Evolutionary conservation across 1,140 invertebrate genomes (phyloP).

Genomic region (Anoplophora glabripennis): DNA sequence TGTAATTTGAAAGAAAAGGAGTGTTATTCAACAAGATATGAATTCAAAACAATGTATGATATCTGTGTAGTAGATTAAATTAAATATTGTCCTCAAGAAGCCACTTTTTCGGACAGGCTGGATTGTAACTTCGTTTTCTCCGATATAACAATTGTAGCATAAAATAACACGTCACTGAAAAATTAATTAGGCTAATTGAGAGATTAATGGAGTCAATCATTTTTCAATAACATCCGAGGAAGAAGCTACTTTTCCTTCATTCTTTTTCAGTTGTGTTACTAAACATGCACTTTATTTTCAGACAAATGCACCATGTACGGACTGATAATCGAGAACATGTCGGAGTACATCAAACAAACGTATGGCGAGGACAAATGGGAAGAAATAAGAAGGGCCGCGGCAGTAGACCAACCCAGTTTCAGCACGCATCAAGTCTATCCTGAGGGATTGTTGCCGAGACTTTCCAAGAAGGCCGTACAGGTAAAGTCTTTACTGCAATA

Average conservation of each 20-base stretch:
- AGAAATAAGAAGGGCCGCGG: conserved; percentile 74
- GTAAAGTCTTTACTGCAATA: conserved; percentile 49
- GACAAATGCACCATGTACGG: conserved; percentile 80
- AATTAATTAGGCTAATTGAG: too few relatives aligned
- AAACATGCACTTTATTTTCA: conserved; percentile 18
- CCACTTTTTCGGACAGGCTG: too few relatives aligned
- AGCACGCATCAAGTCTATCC: conserved; percentile 91
- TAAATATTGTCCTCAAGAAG: too few relatives aligned
- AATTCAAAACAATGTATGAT: too few relatives aligned
- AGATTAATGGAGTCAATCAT: too few relatives aligned
- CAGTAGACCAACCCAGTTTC: conserved; percentile 82
- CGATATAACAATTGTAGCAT: too few relatives aligned
- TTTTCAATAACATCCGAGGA: too few relatives aligned
- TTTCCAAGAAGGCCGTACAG: conserved; percentile 81
- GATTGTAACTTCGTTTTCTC: too few relatives aligned
- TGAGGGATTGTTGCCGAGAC: conserved; percentile 79
- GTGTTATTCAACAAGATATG: too few relatives aligned
- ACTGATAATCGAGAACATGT: conserved; percentile 86
- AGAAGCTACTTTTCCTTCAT: not conserved
- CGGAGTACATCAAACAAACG: conserved; percentile 81
- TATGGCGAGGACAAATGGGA: conserved; percentile 94
- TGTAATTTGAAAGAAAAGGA: too few relatives aligned
- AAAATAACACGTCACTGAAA: too few relatives aligned
- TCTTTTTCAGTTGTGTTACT: not conserved
- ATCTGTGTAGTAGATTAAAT: too few relatives aligned